Evolutionary conservation across 2,113 vertebrate genomes (phyloP).

Genomic region (Oryzias curvinotus): DNA sequence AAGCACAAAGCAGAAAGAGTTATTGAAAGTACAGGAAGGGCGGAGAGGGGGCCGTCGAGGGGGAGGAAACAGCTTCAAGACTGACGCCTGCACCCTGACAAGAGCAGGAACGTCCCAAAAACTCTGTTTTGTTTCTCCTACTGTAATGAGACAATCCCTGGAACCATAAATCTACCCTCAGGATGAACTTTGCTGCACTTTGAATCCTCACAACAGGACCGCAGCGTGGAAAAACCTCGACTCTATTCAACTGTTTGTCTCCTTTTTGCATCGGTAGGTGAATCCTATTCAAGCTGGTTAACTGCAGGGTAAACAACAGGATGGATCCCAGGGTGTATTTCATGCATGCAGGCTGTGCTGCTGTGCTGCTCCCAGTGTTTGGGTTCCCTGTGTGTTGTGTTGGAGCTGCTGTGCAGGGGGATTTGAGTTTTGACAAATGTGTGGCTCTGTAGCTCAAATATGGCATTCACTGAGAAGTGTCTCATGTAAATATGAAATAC

Average conservation of each 20-base stretch:
- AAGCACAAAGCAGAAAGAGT: constrained; percentile 28
- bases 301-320: constrained; percentile 33
- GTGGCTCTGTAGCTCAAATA: constrained; percentile 39
- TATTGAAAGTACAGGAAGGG: constrained; percentile 59
- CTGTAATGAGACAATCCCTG: constrained; percentile 22
- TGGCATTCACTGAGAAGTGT: constrained; percentile 21
- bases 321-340: constrained; percentile 25
- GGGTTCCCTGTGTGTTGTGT: constrained; percentile 12
- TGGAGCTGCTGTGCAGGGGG: constrained; percentile 42
- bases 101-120: constrained; percentile 4
- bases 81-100: constrained; percentile 48
- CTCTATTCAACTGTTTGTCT: constrained; percentile 15
- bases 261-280: constrained; percentile 54
- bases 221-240: constrained; percentile 8
- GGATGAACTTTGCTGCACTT: constrained; percentile 16
- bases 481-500: constrained; percentile 15
- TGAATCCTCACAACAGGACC: constrained; percentile 19
- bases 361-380: constrained; percentile 34
- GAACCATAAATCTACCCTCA: constrained; percentile 31
- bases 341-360: constrained; percentile 35
- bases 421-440: constrained; percentile 8
- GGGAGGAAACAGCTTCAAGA: constrained; percentile 55
- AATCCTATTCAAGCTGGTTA: constrained; percentile 9
- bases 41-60: background rate
- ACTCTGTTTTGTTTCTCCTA: background rate